Conservation (phyloP, 1,140 invertebrate genomes). For the Pseudomyrmex pallidus region DNA sequence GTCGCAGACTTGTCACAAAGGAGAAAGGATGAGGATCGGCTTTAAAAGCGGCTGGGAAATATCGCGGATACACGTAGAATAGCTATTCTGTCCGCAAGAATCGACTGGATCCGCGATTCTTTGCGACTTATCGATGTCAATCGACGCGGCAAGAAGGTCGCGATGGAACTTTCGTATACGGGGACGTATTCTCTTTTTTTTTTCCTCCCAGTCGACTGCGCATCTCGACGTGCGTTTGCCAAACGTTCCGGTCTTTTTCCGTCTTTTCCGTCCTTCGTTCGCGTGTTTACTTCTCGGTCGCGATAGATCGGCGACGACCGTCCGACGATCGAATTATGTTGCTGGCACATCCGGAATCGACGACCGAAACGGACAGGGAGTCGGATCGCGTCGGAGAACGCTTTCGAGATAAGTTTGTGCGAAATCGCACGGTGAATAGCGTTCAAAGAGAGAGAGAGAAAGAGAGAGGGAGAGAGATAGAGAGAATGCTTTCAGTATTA, state of each 20-base stretch:
- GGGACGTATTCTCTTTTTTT: background rate
- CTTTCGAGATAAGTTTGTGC: constrained; percentile 50
- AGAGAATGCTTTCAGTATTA: constrained; percentile 55
- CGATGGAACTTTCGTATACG: constrained; percentile 17
- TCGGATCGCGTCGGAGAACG: constrained; percentile 24
- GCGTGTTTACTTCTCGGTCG: constrained; percentile 44
- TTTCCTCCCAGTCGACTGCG: background rate
- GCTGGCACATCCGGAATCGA: constrained; percentile 42
- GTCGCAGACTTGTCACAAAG: background rate
- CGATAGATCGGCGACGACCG: background rate
- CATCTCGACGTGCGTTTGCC: constrained; percentile 38
- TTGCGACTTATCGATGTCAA: constrained; percentile 11
- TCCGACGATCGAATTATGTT: constrained; percentile 37
- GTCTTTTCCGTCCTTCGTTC: background rate
- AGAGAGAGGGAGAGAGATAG: background rate
- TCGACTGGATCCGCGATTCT: background rate
- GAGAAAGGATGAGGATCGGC: background rate
- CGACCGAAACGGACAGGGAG: constrained; percentile 44
- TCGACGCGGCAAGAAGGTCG: background rate
- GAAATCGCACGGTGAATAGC: constrained; percentile 30
- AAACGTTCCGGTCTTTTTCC: background rate
- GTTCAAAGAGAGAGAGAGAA: background rate
- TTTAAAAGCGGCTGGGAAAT: no score
- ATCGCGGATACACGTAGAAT: background rate
- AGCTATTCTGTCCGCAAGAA: constrained; percentile 4